Evolutionary conservation across 1,140 invertebrate genomes (phyloP), one percentile per base, ranked within the genome.

Genomic region (Halesus radiatus): DNA sequence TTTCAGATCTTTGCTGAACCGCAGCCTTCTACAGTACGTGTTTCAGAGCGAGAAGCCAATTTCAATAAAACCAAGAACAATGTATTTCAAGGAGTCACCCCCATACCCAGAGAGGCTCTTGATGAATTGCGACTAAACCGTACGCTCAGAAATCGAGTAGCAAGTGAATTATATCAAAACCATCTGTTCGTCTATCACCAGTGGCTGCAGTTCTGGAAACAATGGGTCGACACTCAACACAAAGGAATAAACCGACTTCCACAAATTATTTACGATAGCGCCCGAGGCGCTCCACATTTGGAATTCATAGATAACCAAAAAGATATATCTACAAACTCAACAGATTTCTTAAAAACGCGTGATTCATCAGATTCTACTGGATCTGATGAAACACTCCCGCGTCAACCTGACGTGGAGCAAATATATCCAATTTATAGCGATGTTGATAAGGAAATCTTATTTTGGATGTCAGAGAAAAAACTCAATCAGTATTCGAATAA

Each of bases 151-250:
- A 20, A 56, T 1, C 54, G 0, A 0, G 1, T 45, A 4, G 62
- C 62, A 3, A 29, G n/a, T 8, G 32, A 66, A 16, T n/a, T 66
- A 7, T 66, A 66, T n/a, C 62, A 66, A 29, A 66, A 23, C 6
- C 62, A 66, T 37, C 26, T 66, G 15, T 66, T 66, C 29, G 62
- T 66, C 6, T 66, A 66, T 37, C 62, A 66, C 26, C 62, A 73
- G 10, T 73, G 70, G 52, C 52, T 52, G 18, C 52, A 54, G 4
- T 73, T 73, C 22, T 52, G 52, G 70, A 53, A 73, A 7, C 18
- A 73, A 18, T 73, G 70, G 52, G 20, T 53, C 7, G 45, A 73
- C 3, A 73, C 37, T 50, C 20, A 13, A 16, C 8, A 23, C 70
- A 20, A 18, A 37, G 70, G 26, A 20, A 52, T 73, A 13, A 23